Base-by-base conservation (phyloP, 2,797 vertebrate genomes). In the Macrochelys suwanniensis region DNA sequence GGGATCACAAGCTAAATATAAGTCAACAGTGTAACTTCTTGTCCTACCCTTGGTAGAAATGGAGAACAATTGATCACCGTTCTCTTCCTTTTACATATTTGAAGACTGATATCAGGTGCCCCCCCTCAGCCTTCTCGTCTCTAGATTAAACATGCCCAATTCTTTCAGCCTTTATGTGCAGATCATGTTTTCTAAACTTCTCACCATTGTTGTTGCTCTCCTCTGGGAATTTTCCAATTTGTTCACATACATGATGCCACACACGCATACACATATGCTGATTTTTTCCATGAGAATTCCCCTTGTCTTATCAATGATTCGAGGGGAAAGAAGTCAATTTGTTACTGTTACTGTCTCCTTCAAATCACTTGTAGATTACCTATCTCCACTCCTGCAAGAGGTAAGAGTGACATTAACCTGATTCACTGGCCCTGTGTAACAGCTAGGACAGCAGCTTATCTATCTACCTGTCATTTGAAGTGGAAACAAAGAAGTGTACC, bases 271-370 rank as follows among this genome's bases (percentile, higher is more conserved):
- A n/a, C n/a, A 71, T 42, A 37, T 10, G 33, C 65, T 71, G 65
- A 37, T 71, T 37, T 71, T 71, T 71, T 71, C 19, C 65, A 21
- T 42, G 37, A 71, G 17, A 37, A 37, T 71, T 21, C 9, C 3
- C 1, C 3, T 23, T 16, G 1, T 71, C 37, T 71, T 61, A 68
- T 12, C 17, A 28, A 9, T 0, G 0, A 53, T 28, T 5, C 25
- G 37, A 28, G 47, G 33, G 47, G 2, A 47, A 31, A 87, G 1
- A 5, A 88, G 85, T 37, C 19, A 16, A 28, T 9, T 68, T 45
- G 16, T 11, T 50, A 16, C 53, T 45, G 16, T 11, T 50, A 16
- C 53, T 1, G 2, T 54, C 11, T 1, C 31, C 83, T 65, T 45
- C n/a, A 76, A 31, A 2, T 16, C 0, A 0, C 16, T 61, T 16